Evolutionary conservation across 1,140 invertebrate genomes (phyloP).

Genomic region (Zaprionus ghesquierei): DNA sequence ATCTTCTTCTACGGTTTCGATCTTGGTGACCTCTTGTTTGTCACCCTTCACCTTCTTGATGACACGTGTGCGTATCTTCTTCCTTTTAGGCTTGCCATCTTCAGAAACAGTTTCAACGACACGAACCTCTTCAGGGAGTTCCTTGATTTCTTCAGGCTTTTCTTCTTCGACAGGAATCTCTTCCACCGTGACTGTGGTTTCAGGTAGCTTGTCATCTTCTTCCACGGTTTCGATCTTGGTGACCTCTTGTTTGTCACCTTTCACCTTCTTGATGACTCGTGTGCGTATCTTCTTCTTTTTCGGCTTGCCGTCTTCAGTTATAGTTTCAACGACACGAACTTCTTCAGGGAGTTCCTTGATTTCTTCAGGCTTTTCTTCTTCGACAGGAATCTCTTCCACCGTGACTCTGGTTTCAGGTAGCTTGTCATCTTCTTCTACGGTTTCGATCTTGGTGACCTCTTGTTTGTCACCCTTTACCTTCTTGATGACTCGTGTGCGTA

Average conservation of each 20-base stretch:
- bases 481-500: constrained; percentile 74
- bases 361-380: constrained; percentile 33
- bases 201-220: constrained; percentile 82
- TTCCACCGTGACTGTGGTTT: constrained; percentile 66
- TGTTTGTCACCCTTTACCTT: constrained; percentile 82
- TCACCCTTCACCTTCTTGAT: constrained; percentile 72
- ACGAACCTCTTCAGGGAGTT: constrained; percentile 41
- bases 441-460: constrained; percentile 83
- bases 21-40: constrained; percentile 76
- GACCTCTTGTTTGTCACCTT: constrained; percentile 82
- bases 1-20: constrained; percentile 76
- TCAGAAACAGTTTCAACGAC: constrained; percentile 48
- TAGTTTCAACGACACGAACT: constrained; percentile 65
- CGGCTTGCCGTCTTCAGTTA: constrained; percentile 57
- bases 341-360: constrained; percentile 80
- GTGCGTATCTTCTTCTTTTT: constrained; percentile 67
- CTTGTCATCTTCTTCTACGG: constrained; percentile 82
- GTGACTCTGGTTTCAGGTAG: constrained; percentile 53
- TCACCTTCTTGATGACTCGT: constrained; percentile 78
- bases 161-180: constrained; percentile 54
- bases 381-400: constrained; percentile 38
- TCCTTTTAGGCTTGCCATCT: constrained; percentile 68
- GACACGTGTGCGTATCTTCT: constrained; percentile 62
- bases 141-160: constrained; percentile 59
- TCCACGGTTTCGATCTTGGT: constrained; percentile 84